These are phyloP conservation scores for Ceramica pisi DNA, from an alignment of 2,888 invertebrate species.

Conservation along the genomic window DNA sequence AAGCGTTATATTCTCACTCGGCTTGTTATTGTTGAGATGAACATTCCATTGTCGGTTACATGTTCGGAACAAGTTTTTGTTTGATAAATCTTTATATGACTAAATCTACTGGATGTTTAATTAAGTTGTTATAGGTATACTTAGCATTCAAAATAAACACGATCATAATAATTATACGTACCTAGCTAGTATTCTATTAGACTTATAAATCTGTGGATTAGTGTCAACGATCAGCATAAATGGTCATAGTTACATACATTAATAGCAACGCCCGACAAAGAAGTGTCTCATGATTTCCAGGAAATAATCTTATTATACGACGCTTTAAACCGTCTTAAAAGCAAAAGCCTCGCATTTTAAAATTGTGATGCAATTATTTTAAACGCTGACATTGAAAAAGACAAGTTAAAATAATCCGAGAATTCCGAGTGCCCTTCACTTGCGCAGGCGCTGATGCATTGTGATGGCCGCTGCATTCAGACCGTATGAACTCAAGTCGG, in stretches of 20 bases:
- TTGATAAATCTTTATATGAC: neutral
- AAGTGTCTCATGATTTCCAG: slow-evolving; percentile 85
- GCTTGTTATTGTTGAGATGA: slow-evolving; percentile 6
- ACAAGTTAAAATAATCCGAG: slow-evolving; percentile 90
- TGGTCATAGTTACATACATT: slow-evolving; percentile 52
- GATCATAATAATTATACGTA: slow-evolving; percentile 2
- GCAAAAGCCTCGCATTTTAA: slow-evolving; percentile 89
- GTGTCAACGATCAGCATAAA: slow-evolving; percentile 43
- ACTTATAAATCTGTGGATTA: slow-evolving; percentile 48
- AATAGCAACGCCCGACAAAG: slow-evolving; percentile 74
- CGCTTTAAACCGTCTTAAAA: slow-evolving; percentile 87
- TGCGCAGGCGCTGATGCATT: slow-evolving; percentile 86
- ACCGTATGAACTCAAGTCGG: slow-evolving; percentile 83
- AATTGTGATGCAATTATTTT: slow-evolving; percentile 91
- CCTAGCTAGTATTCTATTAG: slow-evolving; percentile 37
- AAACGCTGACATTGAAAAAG: slow-evolving; percentile 91
- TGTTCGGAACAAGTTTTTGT: slow-evolving; percentile 17
- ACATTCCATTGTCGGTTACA: slow-evolving; percentile 4
- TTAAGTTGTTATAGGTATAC: slow-evolving; percentile 3
- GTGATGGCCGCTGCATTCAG: slow-evolving; percentile 88
- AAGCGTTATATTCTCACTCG: slow-evolving; percentile 12
- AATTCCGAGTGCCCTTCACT: slow-evolving; percentile 90
- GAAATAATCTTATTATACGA: slow-evolving; percentile 87
- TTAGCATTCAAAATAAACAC: slow-evolving; percentile 6
- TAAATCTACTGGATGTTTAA: slow-evolving; percentile 29